These are phyloP conservation scores for Nothocercus julius DNA, from an alignment of 2,113 vertebrate genomes.

Conservation along the genomic window DNA sequence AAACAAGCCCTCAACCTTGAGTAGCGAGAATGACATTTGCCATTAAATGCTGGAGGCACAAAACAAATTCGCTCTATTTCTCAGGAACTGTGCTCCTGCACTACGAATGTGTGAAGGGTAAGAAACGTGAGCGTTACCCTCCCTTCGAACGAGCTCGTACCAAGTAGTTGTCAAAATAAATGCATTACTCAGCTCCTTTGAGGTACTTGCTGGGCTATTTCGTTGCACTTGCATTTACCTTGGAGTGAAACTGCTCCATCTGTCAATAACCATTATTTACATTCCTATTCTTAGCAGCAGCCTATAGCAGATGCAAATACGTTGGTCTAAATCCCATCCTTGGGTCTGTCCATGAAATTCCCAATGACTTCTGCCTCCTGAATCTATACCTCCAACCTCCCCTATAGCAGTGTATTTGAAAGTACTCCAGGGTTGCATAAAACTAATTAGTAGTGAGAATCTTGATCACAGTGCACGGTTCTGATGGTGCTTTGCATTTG, in stretches of 20 bases:
- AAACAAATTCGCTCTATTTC: not conserved
- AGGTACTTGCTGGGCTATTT: constrained; percentile 9
- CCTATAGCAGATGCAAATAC: not conserved
- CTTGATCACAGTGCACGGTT: rapidly evolving
- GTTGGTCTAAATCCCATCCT: not conserved
- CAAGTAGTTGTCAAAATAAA: constrained; percentile 26
- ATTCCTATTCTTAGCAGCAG: not conserved
- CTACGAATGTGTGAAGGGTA: not conserved
- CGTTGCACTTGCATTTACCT: not conserved
- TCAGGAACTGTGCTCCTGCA: not conserved
- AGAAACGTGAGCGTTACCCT: constrained; percentile 2
- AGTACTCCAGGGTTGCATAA: not conserved
- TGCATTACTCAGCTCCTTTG: not conserved
- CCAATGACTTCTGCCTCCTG: not conserved
- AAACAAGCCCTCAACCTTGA: not conserved
- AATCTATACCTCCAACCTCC: not conserved
- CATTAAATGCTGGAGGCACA: not conserved
- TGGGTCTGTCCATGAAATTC: not conserved
- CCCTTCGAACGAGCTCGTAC: not conserved
- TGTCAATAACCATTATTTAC: constrained; percentile 11
- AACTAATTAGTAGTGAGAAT: not conserved
- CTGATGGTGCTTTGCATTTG: not conserved
- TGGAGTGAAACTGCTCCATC: constrained; percentile 11
- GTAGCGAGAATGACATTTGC: not conserved
- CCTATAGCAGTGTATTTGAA: not conserved